phyloP scores from a whole-genome alignment of 2,113 vertebrate species.

The Corynorhinus townsendii region DNA sequence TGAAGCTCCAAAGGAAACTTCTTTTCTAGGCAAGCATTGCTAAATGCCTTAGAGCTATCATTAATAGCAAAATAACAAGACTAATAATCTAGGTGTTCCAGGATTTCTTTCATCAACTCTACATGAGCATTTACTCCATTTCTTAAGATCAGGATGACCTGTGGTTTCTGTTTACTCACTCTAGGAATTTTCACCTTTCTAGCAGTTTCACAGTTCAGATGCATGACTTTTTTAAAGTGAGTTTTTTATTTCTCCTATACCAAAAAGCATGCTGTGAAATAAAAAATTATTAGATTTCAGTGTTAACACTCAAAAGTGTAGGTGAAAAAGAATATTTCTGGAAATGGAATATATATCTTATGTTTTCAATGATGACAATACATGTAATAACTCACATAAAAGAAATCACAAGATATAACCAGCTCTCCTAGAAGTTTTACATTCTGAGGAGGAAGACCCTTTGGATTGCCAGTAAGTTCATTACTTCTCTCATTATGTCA shows the following conservation, averaged over 20 bases:
- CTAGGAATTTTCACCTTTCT: not conserved
- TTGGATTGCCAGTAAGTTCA: not conserved
- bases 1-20: not conserved
- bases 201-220: not conserved
- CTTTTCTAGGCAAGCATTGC: not conserved
- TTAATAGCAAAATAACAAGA: not conserved
- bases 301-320: not conserved
- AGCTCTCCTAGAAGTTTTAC: slow-evolving; percentile 29
- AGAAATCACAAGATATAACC: not conserved
- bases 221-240: not conserved
- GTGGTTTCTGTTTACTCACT: not conserved
- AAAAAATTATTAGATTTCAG: not conserved
- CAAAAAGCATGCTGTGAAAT: not conserved
- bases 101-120: not conserved
- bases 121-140: not conserved
- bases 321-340: slow-evolving; percentile 3
- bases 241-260: not conserved
- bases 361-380: not conserved
- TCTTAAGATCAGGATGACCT: not conserved
- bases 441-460: not conserved
- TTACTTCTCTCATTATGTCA: not conserved
- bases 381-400: not conserved
- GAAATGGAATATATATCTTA: not conserved
- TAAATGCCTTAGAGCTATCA: not conserved
- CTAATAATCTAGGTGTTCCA: not conserved